Percentiles rank a stretch among this genome's conserved stretches.
These are phyloP conservation scores for Chrysomela aeneicollis DNA, from an alignment of 2,888 invertebrate genomes.

Conservation along the genomic window DNA sequence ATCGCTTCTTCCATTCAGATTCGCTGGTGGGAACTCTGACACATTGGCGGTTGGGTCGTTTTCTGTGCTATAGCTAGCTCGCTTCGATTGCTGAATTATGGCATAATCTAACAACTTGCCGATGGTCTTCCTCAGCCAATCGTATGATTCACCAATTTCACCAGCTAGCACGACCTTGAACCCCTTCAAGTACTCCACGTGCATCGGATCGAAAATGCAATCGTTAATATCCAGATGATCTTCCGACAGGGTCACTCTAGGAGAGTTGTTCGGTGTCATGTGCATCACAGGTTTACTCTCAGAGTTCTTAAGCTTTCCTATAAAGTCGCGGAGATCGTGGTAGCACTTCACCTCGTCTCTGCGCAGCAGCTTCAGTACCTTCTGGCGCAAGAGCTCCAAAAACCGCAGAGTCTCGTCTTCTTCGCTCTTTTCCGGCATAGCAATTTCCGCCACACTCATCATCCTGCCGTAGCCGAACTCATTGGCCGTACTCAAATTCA, in stretches of 20 bases:
- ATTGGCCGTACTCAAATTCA: conserved; percentile 87
- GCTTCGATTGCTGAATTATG: not conserved
- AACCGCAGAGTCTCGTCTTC: not conserved
- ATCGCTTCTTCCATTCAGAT: not conserved
- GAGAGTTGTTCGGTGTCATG: conserved; percentile 7
- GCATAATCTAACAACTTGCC: conserved; percentile 20
- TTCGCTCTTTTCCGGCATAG: not conserved
- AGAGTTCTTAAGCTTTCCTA: conserved; percentile 14
- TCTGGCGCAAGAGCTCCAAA: not conserved
- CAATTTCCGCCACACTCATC: conserved; percentile 39
- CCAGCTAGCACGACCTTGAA: conserved; percentile 39
- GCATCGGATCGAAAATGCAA: conserved; percentile 35
- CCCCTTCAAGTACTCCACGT: conserved; percentile 40
- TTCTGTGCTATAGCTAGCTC: not conserved
- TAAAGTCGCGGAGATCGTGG: not conserved
- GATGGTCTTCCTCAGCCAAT: conserved; percentile 33
- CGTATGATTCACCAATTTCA: conserved; percentile 34
- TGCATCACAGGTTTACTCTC: conserved; percentile 15
- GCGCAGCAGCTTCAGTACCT: not conserved
- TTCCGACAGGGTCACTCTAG: not conserved
- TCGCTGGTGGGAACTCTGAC: not conserved
- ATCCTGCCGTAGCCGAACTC: conserved; percentile 48
- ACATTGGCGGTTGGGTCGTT: not conserved
- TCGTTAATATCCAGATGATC: not conserved
- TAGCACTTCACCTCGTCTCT: not conserved